Conservation (phyloP, 2,888 invertebrate genomes). For the Mythimna pallens region DNA sequence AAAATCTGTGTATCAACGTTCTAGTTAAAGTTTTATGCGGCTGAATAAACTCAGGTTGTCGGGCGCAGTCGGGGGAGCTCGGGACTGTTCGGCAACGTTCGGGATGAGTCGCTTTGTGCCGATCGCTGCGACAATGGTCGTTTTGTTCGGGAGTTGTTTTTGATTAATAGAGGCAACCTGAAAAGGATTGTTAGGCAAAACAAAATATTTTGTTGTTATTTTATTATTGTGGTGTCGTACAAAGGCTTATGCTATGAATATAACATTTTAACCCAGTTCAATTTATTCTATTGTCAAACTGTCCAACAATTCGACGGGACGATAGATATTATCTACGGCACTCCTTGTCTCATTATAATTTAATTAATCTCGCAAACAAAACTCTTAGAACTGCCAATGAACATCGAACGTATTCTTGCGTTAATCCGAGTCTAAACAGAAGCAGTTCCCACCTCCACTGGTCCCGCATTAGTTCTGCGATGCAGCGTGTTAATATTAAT, state of each 20-base stretch:
- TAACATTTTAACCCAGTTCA: conserved; percentile 21
- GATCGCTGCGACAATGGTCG: conserved; percentile 58
- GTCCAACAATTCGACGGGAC: background rate
- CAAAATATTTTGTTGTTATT: conserved; percentile 59
- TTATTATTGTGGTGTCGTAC: conserved; percentile 35
- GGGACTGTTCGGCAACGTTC: conserved; percentile 49
- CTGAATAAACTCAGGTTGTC: conserved; percentile 54
- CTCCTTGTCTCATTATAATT: background rate
- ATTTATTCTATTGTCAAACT: conserved; percentile 22
- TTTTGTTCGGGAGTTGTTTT: conserved; percentile 58
- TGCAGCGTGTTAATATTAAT: conserved; percentile 32
- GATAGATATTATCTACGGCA: background rate
- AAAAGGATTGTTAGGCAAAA: conserved; percentile 59
- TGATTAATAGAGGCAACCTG: conserved; percentile 58
- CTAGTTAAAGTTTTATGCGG: conserved; percentile 63
- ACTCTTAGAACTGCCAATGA: background rate
- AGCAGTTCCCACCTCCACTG: background rate
- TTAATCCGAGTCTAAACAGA: background rate
- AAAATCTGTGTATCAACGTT: conserved; percentile 53
- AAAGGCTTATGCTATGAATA: conserved; percentile 29
- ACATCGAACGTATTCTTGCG: background rate
- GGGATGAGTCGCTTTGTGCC: conserved; percentile 49
- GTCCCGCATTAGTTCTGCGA: conserved; percentile 2
- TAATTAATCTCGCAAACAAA: background rate
- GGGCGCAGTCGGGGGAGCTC: conserved; percentile 39